Evolutionary conservation across 2,113 vertebrate species (phyloP), one percentile per base, ranked within the genome.

Genomic region (Platysternon megacephalum): DNA sequence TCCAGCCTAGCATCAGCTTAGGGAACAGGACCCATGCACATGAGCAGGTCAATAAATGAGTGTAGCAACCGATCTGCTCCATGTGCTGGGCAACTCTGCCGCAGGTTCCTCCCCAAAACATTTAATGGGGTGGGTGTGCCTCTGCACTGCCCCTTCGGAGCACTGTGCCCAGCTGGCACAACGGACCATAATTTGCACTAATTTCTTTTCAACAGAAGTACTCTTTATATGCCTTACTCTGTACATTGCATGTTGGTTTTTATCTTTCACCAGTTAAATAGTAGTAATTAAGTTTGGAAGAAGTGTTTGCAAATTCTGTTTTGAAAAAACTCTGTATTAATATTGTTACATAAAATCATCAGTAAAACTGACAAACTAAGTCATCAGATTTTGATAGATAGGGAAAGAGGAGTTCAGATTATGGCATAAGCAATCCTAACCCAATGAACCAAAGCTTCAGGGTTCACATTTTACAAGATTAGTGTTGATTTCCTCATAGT

Each of bases 91-190:
- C 8, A 89, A 4, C 2, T 55, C 7, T 87, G 85, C 90, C 56
- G 86, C 6, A 21, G 28, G 91, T 90, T 89, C 35, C 26, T 80
- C 13, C 4, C 28, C 1, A 2, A 49, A 61, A 80, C 78, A 22
- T 4, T 24, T 24, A 35, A 44, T 3, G 11, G 3, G 0, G 2
- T 0, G 49, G 56, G 4, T 0, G 0, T 79, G 19, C 29, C 46
- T 81, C n/a, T 82, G 55, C 53, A 42, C 58, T 84, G 58, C 65
- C 58, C 85, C 12, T 91, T 82, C 42, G 48, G 32, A 8, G 16
- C 56, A 48, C 48, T 88, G 24, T 58, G 35, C 17, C 83, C 17
- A 80, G 89, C 48, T 13, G 8, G 9, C 24, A 89, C 0, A 1
- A 39, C 39, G 22, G 82, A 13, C 14, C 8, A 26, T 55, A 51